Conservation (phyloP, 2,797 vertebrate species). For the Scarus forsteni region DNA sequence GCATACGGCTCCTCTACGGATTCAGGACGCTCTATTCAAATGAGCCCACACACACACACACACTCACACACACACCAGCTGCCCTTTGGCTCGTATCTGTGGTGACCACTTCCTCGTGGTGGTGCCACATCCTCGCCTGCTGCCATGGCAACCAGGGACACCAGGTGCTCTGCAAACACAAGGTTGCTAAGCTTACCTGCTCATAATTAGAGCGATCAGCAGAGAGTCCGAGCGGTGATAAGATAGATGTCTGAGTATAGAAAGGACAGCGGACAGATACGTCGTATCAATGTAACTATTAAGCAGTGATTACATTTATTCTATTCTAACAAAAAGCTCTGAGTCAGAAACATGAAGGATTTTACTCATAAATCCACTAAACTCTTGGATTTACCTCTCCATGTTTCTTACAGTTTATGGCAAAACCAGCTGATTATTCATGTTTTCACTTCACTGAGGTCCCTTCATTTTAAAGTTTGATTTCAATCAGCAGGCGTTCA, state of each 20-base stretch:
- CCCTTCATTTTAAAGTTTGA: no score
- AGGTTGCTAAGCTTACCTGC: slow-evolving; percentile 71
- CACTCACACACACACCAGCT: slow-evolving; percentile 84
- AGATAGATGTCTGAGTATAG: rapidly evolving
- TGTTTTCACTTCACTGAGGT: no score
- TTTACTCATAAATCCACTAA: no score
- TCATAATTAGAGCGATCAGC: slow-evolving; percentile 2
- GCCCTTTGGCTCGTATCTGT: slow-evolving; percentile 90
- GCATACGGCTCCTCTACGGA: slow-evolving; percentile 96
- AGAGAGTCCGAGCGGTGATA: slow-evolving; percentile 22
- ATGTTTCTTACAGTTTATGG: no score
- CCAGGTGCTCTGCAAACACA: slow-evolving; percentile 75
- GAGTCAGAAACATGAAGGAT: no score
- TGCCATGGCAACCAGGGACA: slow-evolving; percentile 79
- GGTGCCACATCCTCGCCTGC: slow-evolving; percentile 81
- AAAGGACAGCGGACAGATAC: no score
- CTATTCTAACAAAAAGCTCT: no score
- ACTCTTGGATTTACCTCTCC: no score
- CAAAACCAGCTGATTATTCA: no score
- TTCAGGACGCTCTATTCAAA: slow-evolving; percentile 99
- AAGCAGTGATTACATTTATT: no score
- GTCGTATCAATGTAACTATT: not conserved
- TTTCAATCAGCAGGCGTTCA: no score
- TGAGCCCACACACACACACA: slow-evolving; percentile 79
- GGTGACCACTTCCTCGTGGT: slow-evolving; percentile 90